Percentiles rank a stretch among this genome's conserved stretches.
Conservation (phyloP, 2,113 vertebrate genomes). For the Pterophyllum scalare region DNA sequence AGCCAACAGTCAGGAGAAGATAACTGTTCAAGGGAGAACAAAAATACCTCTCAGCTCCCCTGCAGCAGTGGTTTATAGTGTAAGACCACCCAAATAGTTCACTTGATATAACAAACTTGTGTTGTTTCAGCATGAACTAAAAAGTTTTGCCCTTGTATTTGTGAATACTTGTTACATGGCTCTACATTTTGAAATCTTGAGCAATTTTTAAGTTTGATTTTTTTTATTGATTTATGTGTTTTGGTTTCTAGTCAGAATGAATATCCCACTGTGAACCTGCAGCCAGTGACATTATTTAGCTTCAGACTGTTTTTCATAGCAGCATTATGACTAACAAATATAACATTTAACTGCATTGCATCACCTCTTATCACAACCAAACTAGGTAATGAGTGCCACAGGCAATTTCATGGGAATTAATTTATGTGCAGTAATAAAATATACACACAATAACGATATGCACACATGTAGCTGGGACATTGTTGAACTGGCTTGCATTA, state of each 20-base stretch:
- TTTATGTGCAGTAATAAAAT: neutral
- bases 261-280: neutral
- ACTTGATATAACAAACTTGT: neutral
- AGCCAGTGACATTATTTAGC: neutral
- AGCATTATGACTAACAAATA: neutral
- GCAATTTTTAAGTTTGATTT: neutral
- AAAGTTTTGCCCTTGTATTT: neutral
- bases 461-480: neutral
- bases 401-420: neutral
- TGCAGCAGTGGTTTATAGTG: constrained; percentile 31
- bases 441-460: neutral
- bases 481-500: neutral
- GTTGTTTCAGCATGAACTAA: neutral
- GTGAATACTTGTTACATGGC: neutral
- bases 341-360: neutral
- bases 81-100: constrained; percentile 45
- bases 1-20: neutral
- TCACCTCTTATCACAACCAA: neutral
- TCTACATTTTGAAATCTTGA: constrained; percentile 5
- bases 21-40: constrained; percentile 37
- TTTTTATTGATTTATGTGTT: neutral
- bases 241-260: neutral
- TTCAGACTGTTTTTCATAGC: neutral
- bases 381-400: neutral
- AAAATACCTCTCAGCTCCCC: constrained; percentile 31